Base-by-base conservation (phyloP, 2,797 vertebrate genomes). In the Simalia tracyae region DNA sequence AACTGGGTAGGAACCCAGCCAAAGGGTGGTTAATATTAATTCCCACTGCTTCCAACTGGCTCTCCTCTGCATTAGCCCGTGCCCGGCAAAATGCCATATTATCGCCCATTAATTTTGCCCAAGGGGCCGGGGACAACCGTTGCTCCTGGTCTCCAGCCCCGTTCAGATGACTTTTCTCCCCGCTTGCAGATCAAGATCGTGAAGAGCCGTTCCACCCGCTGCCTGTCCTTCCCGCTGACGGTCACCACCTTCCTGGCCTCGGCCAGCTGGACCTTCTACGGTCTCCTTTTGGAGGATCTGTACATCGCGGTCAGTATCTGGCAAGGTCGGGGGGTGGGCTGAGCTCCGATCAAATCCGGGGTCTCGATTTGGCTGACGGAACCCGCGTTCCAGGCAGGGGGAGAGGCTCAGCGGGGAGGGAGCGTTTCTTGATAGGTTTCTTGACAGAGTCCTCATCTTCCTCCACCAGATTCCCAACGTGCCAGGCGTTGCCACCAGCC, bases 211-310 rank as follows among this genome's bases (percentile, higher is more conserved):
- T 98, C 99, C 0, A 98, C 98, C 0, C 97, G 98, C 66, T 97
- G 98, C 85, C 96, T 99, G 95, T 99, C 99, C 95, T 99, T 98
- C 94, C 97, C 98, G 1, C 97, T 99, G 95, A 98, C 98, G 0
- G 97, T 99, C 24, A 97, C 98, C 63, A 99, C 99, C 1, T 98
- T 99, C 91, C 97, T 99, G 94, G 98, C 99, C 2, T 99, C 99
- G 28, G 95, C 98, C 84, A 98, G 98, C 96, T 99, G 99, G 99
- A 98, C 98, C 0, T 97, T 99, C 26, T 99, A 99, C 0, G 99
- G 99, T 76, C 96, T 98, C 89, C 98, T 98, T 95, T 97, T 98
- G 2, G 88, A 91, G 0, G 99, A 99, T 94, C 97, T 96, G 92
- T 99, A 98, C 92, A 98, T 99, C 86, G 97, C 95, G 98, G 99